Percentiles rank a stretch among this genome's conserved stretches.
Conservation (phyloP, 2,888 invertebrate species). For the Piscicola geometra region DNA sequence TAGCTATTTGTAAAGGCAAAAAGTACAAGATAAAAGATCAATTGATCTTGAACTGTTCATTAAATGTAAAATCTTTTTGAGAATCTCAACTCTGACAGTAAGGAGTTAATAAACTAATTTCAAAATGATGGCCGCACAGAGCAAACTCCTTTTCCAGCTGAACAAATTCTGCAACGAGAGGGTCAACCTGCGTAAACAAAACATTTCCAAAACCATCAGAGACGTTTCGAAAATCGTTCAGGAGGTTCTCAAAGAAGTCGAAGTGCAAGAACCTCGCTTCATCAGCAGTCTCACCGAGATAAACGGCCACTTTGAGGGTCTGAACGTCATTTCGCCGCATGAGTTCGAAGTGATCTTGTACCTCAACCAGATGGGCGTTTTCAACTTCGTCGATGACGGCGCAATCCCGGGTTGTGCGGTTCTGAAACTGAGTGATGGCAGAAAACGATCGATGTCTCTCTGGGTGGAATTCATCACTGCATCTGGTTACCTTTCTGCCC, state of each 20-base stretch:
- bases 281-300: constrained; percentile 74
- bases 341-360: constrained; percentile 92
- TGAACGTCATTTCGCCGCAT: constrained; percentile 83
- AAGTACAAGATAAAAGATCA: no score
- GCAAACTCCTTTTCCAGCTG: constrained; percentile 89
- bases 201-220: constrained; percentile 74
- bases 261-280: constrained; percentile 86
- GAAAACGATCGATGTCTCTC: constrained; percentile 90
- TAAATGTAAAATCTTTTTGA: no score
- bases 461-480: constrained; percentile 98
- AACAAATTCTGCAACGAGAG: constrained; percentile 88
- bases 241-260: constrained; percentile 89
- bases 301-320: constrained; percentile 73
- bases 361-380: constrained; percentile 93
- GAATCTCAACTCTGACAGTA: no score
- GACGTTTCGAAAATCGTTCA: constrained; percentile 76
- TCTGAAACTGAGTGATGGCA: constrained; percentile 84
- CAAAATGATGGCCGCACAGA: constrained; percentile 72
- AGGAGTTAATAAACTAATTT: no score
- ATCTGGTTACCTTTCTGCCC: constrained; percentile 83
- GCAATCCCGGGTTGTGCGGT: constrained; percentile 75
- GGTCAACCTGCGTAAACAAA: constrained; percentile 77
- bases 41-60: no score
- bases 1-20: no score
- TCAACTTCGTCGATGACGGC: constrained; percentile 94